Evolutionary conservation across 2,113 vertebrate species (phyloP), one percentile per base, ranked within the genome.

Genomic region (Hemiscyllium ocellatum): DNA sequence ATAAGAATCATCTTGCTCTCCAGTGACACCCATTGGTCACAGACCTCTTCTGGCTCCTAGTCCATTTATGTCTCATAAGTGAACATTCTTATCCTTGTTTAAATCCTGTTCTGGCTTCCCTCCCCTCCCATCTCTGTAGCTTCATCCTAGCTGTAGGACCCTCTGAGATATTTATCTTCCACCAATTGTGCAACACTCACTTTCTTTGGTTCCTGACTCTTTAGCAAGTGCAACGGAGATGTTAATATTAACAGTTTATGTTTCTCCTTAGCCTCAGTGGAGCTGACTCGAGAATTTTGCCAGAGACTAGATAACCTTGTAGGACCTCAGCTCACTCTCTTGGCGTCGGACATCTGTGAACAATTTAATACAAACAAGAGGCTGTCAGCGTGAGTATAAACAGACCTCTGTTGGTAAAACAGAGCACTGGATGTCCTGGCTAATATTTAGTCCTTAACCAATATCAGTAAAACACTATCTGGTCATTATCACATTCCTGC

Each of bases 291-390:
- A 96, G 99, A 99, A 83, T 99, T 99, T 19, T 99, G 99, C 97
- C 98, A 99, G 68, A 98, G 98, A 96, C 96, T 99, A 96, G 99
- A 99, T 96, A 97, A 97, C 96, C 97, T 99, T 26, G 99, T 99
- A 78, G 99, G 99, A 95, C 99, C 99, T 65, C 99, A 99, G 96
- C 99, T 99, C n/a, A 99, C 99, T 0, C 96, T 99, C 96, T 96
- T 99, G 96, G 99, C 99, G 0, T 99, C 99, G 0, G 99, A 99
- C 96, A 99, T 99, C 95, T 99, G 99, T 96, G 99, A 99, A 96
- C 99, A 99, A 70, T 99, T 98, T 97, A 99, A 99, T 96, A 97
- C 99, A 97, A 99, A 99, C 98, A 98, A 98, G 96, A 98, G 99
- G 96, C 97, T 98, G 96, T 98, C 98, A 8, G 99, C 98, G 99